phyloP scores from a whole-genome alignment of 1,140 invertebrate genomes.

The Cyphomyrmex costatus region DNA sequence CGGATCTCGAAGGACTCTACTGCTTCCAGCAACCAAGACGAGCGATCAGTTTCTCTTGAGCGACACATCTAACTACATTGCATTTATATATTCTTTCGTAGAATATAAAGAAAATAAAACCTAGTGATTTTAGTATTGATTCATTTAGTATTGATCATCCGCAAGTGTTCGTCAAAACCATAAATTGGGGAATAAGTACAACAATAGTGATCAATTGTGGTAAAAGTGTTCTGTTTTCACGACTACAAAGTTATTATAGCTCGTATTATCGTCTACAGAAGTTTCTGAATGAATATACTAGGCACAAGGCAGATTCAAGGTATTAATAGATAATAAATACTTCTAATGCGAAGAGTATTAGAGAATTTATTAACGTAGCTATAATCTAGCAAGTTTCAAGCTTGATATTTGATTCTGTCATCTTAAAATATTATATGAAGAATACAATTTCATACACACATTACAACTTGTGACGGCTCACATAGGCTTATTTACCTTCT shows the following conservation, averaged over 20 bases:
- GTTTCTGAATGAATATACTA: slow-evolving; percentile 6
- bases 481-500: too few species aligned
- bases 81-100: slow-evolving; percentile 39
- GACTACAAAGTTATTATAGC: not conserved
- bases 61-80: slow-evolving; percentile 69
- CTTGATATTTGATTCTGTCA: not conserved
- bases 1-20: slow-evolving; percentile 69
- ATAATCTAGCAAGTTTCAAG: not conserved
- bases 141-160: not conserved
- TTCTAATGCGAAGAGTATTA: not conserved
- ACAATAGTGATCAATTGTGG: slow-evolving; percentile 14
- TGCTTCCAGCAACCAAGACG: slow-evolving; percentile 41
- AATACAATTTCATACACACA: too few species aligned
- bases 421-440: not conserved
- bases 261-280: not conserved
- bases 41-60: slow-evolving; percentile 70
- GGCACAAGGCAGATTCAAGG: not conserved
- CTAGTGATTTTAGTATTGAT: not conserved
- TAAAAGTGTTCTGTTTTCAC: not conserved
- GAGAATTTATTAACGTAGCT: not conserved
- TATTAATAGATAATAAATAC: slow-evolving; percentile 9
- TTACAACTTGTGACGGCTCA: too few species aligned
- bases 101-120: not conserved
- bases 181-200: not conserved
- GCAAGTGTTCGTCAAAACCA: not conserved